phyloP scores from a whole-genome alignment of 2,113 vertebrate species.

The Paracanthobrama guichenoti region DNA sequence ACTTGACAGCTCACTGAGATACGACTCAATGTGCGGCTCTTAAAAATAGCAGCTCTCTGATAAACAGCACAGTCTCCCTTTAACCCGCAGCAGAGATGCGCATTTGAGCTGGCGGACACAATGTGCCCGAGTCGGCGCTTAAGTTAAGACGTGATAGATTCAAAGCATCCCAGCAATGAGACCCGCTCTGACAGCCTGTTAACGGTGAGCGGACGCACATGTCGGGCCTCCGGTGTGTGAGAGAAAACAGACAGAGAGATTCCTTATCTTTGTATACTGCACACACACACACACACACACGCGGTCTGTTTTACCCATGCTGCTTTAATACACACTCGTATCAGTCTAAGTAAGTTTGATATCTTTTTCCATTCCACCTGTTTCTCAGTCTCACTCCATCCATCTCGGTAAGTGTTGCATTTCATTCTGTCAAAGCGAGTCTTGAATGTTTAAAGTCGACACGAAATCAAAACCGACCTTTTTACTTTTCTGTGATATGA shows the following conservation, averaged over 20 bases:
- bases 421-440: constrained; percentile 5
- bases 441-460: background rate
- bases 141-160: constrained; percentile 43
- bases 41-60: constrained; percentile 52
- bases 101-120: background rate
- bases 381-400: constrained; percentile 19
- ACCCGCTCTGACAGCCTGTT: constrained; percentile 46
- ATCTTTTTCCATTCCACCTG: constrained; percentile 18
- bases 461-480: background rate
- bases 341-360: constrained; percentile 10
- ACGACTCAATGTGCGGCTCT: constrained; percentile 44
- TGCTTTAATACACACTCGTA: constrained; percentile 6
- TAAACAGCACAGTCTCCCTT: constrained; percentile 37
- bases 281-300: background rate
- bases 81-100: constrained; percentile 12
- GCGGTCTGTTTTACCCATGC: background rate
- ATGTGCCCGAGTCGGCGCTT: constrained; percentile 10
- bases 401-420: background rate
- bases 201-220: constrained; percentile 37
- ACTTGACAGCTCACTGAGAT: constrained; percentile 50
- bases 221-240: constrained; percentile 35
- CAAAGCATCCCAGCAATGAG: constrained; percentile 49
- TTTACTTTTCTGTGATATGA: background rate
- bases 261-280: constrained; percentile 15
- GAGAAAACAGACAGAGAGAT: constrained; percentile 44